Base-by-base conservation (phyloP, 2,797 vertebrate genomes). In the Crenichthys baileyi region DNA sequence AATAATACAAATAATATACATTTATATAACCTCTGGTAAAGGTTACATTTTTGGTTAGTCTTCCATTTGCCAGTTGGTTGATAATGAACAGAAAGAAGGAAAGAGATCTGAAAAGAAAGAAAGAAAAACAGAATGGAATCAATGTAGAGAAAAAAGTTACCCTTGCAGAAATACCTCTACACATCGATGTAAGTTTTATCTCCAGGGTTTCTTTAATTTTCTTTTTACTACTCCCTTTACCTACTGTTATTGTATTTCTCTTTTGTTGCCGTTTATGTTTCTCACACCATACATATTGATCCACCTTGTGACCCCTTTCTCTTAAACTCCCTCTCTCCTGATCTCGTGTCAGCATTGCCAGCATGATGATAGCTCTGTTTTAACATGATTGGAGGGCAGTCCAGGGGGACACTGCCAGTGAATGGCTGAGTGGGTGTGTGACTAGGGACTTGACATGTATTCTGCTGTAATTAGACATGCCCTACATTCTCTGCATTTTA, bases 301-400 rank as follows among this genome's bases (percentile, higher is more conserved):
- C 82, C 29, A 5, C 73, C 50, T 60, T 68, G 50, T 7, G 12
- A 79, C 77, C 79, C 67, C 70, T 75, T 80, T 83, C 56, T 81
- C 77, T 76, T 60, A 56, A 73, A 73, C 70, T 77, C 22, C 50
- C 75, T 78, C 76, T 75, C 70, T 29, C 68, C 77, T 79, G 78
- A 86, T 87, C 77, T 76, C 88, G 86, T 92, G 83, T 89, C 76
- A 53, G 73, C 7, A 44, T 77, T 84, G 83, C 78, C 86, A 89
- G 82, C 26, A 16, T 60, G 72, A 85, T 86, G 83, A 90, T 87
- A 83, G 88, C 80, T 85, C 81, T 85, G 81, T 87, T 89, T 87
- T 77, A 72, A 81, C 87, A 72, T 77, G 84, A 86, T 76, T 86
- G 65, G 72, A 84, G 70, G 82, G 55, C 73, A 81, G 76, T 82